Percentiles rank a stretch among this genome's conserved stretches.
phyloP scores from a whole-genome alignment of 2,888 invertebrate species.

The Mycalesis mineus region DNA sequence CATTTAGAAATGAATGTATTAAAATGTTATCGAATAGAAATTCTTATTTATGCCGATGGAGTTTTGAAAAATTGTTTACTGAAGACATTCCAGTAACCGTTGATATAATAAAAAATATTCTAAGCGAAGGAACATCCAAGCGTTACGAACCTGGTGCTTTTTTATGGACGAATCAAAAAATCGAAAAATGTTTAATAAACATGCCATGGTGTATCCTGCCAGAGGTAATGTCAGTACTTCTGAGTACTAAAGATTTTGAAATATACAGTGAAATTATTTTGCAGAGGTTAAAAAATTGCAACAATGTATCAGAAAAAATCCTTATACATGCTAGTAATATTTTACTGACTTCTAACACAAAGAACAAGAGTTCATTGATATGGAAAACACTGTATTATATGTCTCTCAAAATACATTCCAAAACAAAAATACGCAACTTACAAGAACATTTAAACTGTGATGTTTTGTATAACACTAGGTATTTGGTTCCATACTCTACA shows the following conservation, averaged over 20 bases:
- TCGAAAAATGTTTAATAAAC: constrained; percentile 41
- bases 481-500: constrained; percentile 53
- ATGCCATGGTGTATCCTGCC: constrained; percentile 44
- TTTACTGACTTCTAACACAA: constrained; percentile 42
- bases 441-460: constrained; percentile 33
- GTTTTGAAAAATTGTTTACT: constrained; percentile 44
- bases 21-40: constrained; percentile 29
- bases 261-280: constrained; percentile 44
- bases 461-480: constrained; percentile 49
- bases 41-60: constrained; percentile 52
- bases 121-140: constrained; percentile 40
- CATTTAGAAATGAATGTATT: constrained; percentile 37
- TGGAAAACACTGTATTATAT: constrained; percentile 59
- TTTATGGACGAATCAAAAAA: constrained; percentile 48
- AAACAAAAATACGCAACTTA: constrained; percentile 29
- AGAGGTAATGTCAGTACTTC: constrained; percentile 39
- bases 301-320: constrained; percentile 31
- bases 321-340: constrained; percentile 38
- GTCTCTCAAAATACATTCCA: constrained; percentile 39
- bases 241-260: constrained; percentile 46
- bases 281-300: constrained; percentile 40
- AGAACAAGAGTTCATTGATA: constrained; percentile 39
- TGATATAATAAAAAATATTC: constrained; percentile 34
- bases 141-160: constrained; percentile 45
- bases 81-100: constrained; percentile 23